Conservation (phyloP, 2,797 vertebrate species). For the Danionella dracula region DNA sequence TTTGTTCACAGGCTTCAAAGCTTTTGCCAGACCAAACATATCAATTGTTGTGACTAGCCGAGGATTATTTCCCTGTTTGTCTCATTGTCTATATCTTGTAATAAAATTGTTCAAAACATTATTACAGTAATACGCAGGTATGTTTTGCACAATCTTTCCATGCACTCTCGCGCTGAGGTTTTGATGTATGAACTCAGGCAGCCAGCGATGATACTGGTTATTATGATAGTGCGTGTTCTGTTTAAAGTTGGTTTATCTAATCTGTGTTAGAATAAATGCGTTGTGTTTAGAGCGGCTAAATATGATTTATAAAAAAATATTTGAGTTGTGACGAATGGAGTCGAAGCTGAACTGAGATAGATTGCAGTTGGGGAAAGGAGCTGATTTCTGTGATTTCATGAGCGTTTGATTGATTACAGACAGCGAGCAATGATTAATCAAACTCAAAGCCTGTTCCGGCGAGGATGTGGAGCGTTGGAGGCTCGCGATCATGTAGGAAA, state of each 20-base stretch:
- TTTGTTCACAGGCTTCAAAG: conserved; percentile 65
- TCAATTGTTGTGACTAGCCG: conserved; percentile 58
- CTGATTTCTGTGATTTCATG: conserved; percentile 75
- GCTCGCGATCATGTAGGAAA: conserved; percentile 49
- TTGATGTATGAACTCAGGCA: conserved; percentile 45
- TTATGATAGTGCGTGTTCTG: conserved; percentile 59
- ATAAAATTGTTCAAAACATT: conserved; percentile 7
- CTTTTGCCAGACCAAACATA: conserved; percentile 57
- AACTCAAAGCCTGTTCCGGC: conserved; percentile 64
- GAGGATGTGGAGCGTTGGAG: conserved; percentile 60
- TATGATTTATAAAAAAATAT: conserved; percentile 76
- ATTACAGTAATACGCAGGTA: neutral
- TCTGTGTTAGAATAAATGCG: conserved; percentile 47
- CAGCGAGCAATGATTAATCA: conserved; percentile 72
- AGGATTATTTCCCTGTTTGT: conserved; percentile 18
- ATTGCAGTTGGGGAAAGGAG: conserved; percentile 67
- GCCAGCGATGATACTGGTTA: conserved; percentile 60
- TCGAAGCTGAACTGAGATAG: conserved; percentile 64
- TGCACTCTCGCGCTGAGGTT: neutral
- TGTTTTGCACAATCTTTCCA: neutral
- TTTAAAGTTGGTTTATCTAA: conserved; percentile 54
- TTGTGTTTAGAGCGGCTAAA: conserved; percentile 64
- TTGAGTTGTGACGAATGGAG: conserved; percentile 66
- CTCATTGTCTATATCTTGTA: conserved; percentile 34
- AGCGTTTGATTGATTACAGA: conserved; percentile 69